Evolutionary conservation across 2,888 invertebrate species (phyloP).

Genomic region (Eurytoma californica): DNA sequence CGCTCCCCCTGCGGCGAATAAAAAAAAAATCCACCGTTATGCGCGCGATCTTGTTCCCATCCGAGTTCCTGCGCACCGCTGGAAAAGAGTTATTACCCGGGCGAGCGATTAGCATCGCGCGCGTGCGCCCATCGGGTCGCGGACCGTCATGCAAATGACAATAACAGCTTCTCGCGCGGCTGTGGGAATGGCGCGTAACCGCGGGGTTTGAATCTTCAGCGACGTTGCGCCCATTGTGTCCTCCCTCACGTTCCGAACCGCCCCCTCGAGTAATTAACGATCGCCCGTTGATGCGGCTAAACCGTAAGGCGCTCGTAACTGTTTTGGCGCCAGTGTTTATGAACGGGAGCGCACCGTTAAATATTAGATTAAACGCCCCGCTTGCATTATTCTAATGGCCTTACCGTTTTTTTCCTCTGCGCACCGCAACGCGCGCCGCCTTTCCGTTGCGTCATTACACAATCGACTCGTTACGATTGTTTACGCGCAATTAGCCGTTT

Average conservation of each 20-base stretch:
- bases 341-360: slow-evolving; percentile 35
- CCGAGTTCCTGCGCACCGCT: neutral
- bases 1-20: neutral
- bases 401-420: slow-evolving; percentile 10
- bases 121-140: neutral
- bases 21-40: neutral
- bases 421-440: neutral
- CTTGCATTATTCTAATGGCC: neutral
- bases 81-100: neutral
- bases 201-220: slow-evolving; percentile 1
- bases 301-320: slow-evolving; percentile 15
- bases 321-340: slow-evolving; percentile 15
- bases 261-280: slow-evolving; percentile 25
- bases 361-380: neutral
- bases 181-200: slow-evolving; percentile 24
- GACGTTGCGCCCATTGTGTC: neutral
- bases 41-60: slow-evolving; percentile 12
- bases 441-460: slow-evolving; percentile 12
- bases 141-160: slow-evolving; percentile 1
- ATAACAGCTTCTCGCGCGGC: neutral
- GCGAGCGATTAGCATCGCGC: slow-evolving; percentile 11
- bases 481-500: neutral
- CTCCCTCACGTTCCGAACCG: neutral
- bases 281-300: slow-evolving; percentile 22
- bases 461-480: slow-evolving; percentile 2